Evolutionary conservation across 1,140 invertebrate genomes (phyloP), one percentile per base, ranked within the genome.

Genomic region (Paramacrobiotus metropolitanus): DNA sequence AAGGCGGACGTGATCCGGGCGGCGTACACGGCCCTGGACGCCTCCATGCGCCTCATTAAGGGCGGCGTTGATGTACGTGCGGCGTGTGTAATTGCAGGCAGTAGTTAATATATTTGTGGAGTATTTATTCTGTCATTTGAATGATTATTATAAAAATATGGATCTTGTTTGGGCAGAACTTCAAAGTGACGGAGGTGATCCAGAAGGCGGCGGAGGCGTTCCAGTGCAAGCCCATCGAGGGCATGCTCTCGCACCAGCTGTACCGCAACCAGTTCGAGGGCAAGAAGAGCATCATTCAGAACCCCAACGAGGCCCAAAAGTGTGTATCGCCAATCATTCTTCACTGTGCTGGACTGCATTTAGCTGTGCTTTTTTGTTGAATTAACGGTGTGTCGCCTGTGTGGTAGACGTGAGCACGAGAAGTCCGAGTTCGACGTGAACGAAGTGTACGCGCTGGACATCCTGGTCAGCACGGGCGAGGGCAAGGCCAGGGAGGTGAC

Each of bases 381-480:
- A 59, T 21, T 2, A 34, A 55, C 59, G 2, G 18, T 2, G 62
- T 28, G 20, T 2, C 29, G 18, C 59, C 59, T 62, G 1, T 62
- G 60, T 63, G 67, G 31, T 67, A 85, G 86, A 66, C 93, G 94
- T 72, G 93, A 97, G 71, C 87, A 96, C 72, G 94, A 98, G 74
- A 95, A 95, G 71, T 90, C 84, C 73, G 86, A 86, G 63, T 85
- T 99, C 74, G 91, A 95, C 72, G 83, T 86, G 61, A 83, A 96
- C 74, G 94, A 98, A 79, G 93, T 97, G 1, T 99, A 97, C 77
- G 92, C 87, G 30, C 86, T 99, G 79, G 95, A 99, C 79, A 87
- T 98, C 18, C 78, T 99, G 44, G 80, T 99, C 59, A 92, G 87
- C 70, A 87, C 87, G 59, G 92, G 91, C 31, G 89, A 93, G 71